Conservation (phyloP, 2,797 vertebrate species). For the Melanogrammus aeglefinus region DNA sequence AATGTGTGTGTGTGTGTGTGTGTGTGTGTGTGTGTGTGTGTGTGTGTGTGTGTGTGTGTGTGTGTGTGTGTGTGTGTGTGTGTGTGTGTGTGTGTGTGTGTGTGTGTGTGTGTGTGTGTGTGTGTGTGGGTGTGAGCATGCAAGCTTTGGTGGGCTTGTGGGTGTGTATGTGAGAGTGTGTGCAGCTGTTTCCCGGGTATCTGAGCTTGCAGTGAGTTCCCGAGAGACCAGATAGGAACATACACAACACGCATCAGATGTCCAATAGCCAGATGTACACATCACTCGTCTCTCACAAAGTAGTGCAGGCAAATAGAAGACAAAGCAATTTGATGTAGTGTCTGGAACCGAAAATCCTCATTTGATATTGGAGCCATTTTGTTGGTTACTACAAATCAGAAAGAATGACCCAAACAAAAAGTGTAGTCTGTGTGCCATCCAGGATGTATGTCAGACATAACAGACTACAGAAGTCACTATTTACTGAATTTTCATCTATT, state of each 20-base stretch:
- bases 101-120: background rate
- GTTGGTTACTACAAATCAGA: background rate
- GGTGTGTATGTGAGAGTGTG: conserved; percentile 4
- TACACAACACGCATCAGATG: background rate
- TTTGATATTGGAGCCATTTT: background rate
- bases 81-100: background rate
- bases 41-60: too few species aligned
- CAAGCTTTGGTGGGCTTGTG: background rate
- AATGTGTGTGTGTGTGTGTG: background rate
- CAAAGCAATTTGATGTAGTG: background rate
- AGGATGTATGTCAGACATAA: background rate
- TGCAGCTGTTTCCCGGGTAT: conserved; percentile 24
- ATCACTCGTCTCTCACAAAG: conserved; percentile 2
- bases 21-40: too few species aligned
- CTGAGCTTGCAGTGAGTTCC: conserved; percentile 17
- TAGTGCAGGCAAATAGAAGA: background rate
- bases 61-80: too few species aligned
- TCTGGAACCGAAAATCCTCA: background rate
- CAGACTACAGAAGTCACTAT: background rate
- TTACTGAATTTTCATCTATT: background rate
- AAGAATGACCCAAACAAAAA: background rate
- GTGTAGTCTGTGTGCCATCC: background rate
- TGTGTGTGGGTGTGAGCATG: background rate
- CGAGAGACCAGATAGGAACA: background rate
- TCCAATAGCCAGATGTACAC: background rate